Percentiles rank a stretch among this genome's conserved stretches.
phyloP scores from a whole-genome alignment of 2,113 vertebrate species.

The Todiramphus chloris region DNA sequence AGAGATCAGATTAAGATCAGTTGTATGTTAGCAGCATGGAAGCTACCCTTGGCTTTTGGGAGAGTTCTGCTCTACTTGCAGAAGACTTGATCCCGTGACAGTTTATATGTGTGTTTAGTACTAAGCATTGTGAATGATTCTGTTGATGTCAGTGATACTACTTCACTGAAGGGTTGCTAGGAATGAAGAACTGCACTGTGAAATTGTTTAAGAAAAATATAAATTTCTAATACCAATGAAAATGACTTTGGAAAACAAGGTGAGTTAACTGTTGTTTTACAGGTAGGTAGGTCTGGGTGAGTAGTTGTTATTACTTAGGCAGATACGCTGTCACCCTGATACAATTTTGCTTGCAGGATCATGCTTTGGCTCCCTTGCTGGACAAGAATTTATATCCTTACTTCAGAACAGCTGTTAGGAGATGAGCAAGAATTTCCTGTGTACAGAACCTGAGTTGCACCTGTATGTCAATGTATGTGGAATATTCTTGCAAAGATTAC shows the following conservation, averaged over 20 bases:
- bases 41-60: background rate
- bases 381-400: background rate
- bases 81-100: background rate
- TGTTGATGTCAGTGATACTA: background rate
- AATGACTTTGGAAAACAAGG: background rate
- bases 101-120: background rate
- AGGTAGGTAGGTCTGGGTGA: background rate
- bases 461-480: background rate
- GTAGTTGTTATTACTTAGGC: background rate
- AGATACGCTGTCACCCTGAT: background rate
- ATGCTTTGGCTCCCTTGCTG: background rate
- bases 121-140: fast-evolving
- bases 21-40: background rate
- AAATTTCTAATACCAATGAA: background rate
- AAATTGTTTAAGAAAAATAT: background rate
- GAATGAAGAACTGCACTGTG: background rate
- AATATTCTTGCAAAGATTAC: background rate
- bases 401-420: background rate
- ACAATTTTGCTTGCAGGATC: background rate
- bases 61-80: background rate
- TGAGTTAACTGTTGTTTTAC: background rate
- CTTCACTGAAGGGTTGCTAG: background rate
- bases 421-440: background rate
- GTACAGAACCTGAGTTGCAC: background rate
- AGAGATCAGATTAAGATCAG: background rate